phyloP scores from a whole-genome alignment of 1,140 invertebrate species.

The Hirudo medicinalis region DNA sequence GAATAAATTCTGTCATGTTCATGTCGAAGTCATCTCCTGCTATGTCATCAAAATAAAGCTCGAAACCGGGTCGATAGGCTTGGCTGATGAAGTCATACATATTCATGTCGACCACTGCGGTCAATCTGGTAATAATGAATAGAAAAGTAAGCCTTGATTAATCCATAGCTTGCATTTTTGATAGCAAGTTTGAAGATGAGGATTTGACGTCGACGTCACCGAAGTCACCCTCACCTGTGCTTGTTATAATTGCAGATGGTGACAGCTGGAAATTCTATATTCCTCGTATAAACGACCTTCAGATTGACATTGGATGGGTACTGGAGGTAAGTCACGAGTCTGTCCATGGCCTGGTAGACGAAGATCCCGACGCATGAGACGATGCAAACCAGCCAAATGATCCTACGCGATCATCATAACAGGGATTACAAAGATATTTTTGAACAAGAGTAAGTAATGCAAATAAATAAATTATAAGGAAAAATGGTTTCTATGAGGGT shows the following conservation, averaged over 20 bases:
- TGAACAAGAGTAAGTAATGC: not conserved
- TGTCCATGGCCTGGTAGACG: slow-evolving; percentile 15
- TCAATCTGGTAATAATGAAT: slow-evolving; percentile 9
- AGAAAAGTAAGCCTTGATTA: not conserved
- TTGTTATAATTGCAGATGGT: slow-evolving; percentile 19
- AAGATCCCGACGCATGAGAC: not conserved
- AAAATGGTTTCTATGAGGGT: not conserved
- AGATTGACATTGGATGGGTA: slow-evolving; percentile 16
- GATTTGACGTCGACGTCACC: not conserved
- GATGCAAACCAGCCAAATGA: slow-evolving; percentile 14
- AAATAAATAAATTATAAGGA: not conserved
- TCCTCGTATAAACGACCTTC: slow-evolving; percentile 9
- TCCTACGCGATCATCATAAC: not conserved
- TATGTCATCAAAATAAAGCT: not conserved
- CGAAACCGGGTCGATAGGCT: slow-evolving; percentile 3
- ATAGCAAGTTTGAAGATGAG: not conserved
- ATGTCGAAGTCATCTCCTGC: not conserved
- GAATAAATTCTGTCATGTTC: slow-evolving; percentile 11
- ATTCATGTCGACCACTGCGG: slow-evolving; percentile 13
- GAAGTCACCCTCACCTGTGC: not conserved
- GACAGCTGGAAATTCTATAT: slow-evolving; percentile 15
- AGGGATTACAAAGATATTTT: not conserved
- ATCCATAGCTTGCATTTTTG: not conserved
- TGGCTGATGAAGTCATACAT: slow-evolving; percentile 16
- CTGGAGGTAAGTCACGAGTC: slow-evolving; percentile 4